These are phyloP conservation scores for Daktulosphaira vitifoliae DNA, from an alignment of 1,140 invertebrate species.

Conservation along the genomic window DNA sequence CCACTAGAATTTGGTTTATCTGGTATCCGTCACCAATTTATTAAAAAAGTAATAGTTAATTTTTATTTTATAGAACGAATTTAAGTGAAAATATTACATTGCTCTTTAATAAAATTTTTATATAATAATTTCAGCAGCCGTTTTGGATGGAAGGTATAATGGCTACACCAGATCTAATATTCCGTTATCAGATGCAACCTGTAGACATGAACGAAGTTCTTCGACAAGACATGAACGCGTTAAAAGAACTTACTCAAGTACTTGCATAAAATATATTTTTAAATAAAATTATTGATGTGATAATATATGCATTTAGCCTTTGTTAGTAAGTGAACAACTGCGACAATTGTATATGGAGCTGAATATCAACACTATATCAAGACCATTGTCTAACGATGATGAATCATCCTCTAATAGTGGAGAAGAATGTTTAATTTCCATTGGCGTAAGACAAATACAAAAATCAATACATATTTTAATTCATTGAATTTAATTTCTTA, in stretches of 20 bases:
- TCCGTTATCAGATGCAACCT: conserved; percentile 55
- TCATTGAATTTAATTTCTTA: too few species aligned
- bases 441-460: conserved; percentile 20
- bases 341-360: conserved; percentile 61
- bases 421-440: conserved; percentile 41
- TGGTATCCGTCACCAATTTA: neutral
- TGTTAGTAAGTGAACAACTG: conserved; percentile 63
- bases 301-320: conserved; percentile 47
- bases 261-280: conserved; percentile 9
- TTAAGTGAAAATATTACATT: neutral
- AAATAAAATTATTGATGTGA: neutral
- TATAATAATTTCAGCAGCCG: conserved; percentile 45
- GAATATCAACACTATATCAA: conserved; percentile 45
- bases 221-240: conserved; percentile 50
- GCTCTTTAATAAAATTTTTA: neutral
- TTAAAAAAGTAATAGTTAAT: conserved; percentile 20
- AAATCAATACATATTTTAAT: too few species aligned
- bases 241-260: conserved; percentile 54
- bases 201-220: conserved; percentile 57
- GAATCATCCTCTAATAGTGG: conserved; percentile 54
- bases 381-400: conserved; percentile 49
- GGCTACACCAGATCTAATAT: conserved; percentile 57
- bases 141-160: conserved; percentile 56
- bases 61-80: neutral
- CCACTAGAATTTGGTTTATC: neutral